Evolutionary conservation across 2,888 invertebrate genomes (phyloP), one percentile per base, ranked within the genome.

Genomic region (Lithophane leautieri): DNA sequence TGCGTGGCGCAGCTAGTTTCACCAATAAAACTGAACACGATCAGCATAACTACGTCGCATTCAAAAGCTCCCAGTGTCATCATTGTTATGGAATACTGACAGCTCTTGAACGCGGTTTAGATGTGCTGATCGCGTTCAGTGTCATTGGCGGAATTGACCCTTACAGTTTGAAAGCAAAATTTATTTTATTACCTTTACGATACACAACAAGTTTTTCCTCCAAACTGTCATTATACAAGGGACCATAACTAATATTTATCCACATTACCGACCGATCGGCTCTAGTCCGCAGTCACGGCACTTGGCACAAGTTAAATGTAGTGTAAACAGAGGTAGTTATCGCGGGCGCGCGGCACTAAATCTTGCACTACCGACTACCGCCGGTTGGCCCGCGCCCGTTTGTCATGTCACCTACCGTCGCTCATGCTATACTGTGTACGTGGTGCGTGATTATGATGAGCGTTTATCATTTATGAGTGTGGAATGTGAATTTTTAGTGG

Each of bases 261-360:
- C 89, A 81, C 89, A 83, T 90, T 90, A 85, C 89, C 69, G 82
- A 81, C 75, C 89, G 88, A 88, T 88, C 88, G 90, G 90, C 89
- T 90, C 86, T 88, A 87, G 89, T 83, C 87, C 86, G 82, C 87
- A 88, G 90, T 88, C 88, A 86, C 88, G 88, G 92, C 91, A 94
- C 94, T 94, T 93, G 92, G 93, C 93, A 90, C 93, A 95, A 95
- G 95, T 95, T 95, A 93, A 95, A 95, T 95, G 95, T 95, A 95
- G 93, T 92, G 95, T 95, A 95, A 95, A 95, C 94, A 94, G 93
- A 93, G 94, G 94, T 94, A 94, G 95, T 95, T 95, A 95, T 94
- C 94, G 93, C 91, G 89, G 91, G 90, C 91, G 91, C 91, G 94
- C 88, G 91, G 89, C 89, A 94, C 91, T 95, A 95, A 95, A 95